Evolutionary conservation across 2,888 invertebrate species (phyloP).

Genomic region (Camponotus fellah): DNA sequence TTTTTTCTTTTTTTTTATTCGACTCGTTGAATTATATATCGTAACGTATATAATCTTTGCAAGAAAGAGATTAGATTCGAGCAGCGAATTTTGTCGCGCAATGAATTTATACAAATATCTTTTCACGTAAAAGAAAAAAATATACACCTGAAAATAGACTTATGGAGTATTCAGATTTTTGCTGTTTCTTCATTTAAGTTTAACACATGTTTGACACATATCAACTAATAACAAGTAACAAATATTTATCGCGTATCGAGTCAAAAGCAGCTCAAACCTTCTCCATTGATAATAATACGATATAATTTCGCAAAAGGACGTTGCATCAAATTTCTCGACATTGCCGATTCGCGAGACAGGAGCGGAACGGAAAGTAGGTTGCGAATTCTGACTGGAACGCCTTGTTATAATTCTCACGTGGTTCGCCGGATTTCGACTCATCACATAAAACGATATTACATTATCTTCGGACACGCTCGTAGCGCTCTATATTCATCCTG

Average conservation of each 20-base stretch:
- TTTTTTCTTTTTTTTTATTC: constrained; percentile 56
- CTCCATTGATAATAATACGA: neutral
- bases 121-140: neutral
- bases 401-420: constrained; percentile 51
- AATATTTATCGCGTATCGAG: neutral
- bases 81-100: neutral
- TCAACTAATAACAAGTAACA: neutral
- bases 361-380: constrained; percentile 37
- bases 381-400: constrained; percentile 23
- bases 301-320: constrained; percentile 12
- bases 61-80: neutral
- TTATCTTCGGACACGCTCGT: constrained; percentile 49
- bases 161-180: neutral
- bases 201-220: neutral
- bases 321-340: constrained; percentile 14
- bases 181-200: neutral
- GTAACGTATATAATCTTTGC: neutral
- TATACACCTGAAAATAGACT: neutral
- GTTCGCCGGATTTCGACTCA: constrained; percentile 35
- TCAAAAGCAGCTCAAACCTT: constrained; percentile 16
- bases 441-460: constrained; percentile 51
- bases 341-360: constrained; percentile 27
- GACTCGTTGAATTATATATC: constrained; percentile 64
- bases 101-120: neutral
- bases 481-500: neutral